Conservation (phyloP, 2,797 vertebrate species). For the Sebastes itinus region DNA sequence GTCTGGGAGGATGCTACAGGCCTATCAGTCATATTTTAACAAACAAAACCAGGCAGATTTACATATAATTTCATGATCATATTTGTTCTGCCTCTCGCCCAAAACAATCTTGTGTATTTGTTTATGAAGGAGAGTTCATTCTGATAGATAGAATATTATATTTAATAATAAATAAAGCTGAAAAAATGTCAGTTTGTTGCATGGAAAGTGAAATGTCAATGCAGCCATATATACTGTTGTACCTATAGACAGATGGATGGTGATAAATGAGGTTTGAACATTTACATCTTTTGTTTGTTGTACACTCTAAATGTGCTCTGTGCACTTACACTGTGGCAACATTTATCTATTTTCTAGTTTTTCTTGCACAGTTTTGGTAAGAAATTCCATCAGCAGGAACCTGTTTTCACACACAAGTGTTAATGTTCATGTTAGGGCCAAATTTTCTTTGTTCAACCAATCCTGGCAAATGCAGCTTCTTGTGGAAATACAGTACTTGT, state of each 20-base stretch:
- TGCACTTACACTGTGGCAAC: neutral
- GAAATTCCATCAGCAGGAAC: neutral
- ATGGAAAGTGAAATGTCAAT: neutral
- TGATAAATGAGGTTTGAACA: neutral
- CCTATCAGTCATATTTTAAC: neutral
- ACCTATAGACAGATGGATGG: neutral
- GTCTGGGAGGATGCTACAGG: neutral
- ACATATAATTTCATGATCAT: neutral
- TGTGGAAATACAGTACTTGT: neutral
- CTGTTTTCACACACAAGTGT: constrained; percentile 7
- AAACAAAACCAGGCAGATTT: neutral
- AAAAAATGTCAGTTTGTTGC: neutral
- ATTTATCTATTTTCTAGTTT: neutral
- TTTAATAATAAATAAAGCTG: neutral
- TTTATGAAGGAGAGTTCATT: neutral
- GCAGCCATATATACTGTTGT: neutral
- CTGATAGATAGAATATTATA: neutral
- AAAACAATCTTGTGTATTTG: neutral
- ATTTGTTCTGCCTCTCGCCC: neutral
- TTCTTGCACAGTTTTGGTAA: neutral
- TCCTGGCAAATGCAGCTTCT: neutral
- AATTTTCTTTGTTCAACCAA: neutral
- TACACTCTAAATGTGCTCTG: neutral
- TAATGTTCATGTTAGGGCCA: neutral
- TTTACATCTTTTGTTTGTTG: neutral